Conservation (phyloP, 2,113 vertebrate species). For the Chascanopsetta lugubris region DNA sequence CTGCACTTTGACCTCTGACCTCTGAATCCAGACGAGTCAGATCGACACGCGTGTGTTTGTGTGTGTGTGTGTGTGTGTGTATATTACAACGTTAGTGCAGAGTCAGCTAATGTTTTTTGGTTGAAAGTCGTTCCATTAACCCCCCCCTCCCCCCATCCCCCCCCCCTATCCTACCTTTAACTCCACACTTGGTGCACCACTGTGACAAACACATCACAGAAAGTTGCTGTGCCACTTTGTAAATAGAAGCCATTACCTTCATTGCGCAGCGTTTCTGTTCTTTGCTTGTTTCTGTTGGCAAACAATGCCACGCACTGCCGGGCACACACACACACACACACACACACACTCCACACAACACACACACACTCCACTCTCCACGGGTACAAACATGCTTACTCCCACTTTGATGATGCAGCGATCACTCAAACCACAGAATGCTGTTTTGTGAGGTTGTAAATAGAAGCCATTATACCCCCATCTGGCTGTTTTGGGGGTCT, state of each 20-base stretch:
- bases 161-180: background rate
- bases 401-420: background rate
- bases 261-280: background rate
- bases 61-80: background rate
- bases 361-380: too few relatives aligned
- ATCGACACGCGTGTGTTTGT: background rate
- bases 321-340: too few relatives aligned
- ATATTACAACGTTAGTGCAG: background rate
- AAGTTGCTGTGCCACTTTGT: background rate
- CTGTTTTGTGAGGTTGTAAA: background rate
- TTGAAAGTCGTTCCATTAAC: background rate
- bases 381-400: background rate
- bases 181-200: background rate
- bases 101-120: background rate
- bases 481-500: background rate
- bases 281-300: too few relatives aligned
- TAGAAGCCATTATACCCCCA: background rate
- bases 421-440: background rate
- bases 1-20: background rate
- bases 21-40: too few relatives aligned
- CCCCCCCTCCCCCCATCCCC: background rate
- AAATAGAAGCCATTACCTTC: slow-evolving; percentile 1
- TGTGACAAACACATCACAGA: background rate
- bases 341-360: too few relatives aligned
- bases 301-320: background rate